phyloP scores from a whole-genome alignment of 2,888 invertebrate genomes.

The Nowickia ferox region DNA sequence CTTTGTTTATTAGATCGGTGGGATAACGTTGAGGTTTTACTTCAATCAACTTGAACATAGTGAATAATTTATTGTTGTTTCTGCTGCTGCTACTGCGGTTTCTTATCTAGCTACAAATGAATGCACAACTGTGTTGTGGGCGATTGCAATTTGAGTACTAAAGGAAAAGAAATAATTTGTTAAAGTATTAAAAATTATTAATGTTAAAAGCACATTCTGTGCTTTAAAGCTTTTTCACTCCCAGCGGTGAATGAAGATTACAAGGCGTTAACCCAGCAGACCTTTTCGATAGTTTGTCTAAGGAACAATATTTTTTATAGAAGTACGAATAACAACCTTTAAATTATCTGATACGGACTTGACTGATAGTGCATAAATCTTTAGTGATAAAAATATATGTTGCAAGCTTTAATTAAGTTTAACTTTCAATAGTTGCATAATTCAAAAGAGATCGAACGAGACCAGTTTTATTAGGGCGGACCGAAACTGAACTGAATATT shows the following conservation, averaged over 20 bases:
- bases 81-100: not conserved
- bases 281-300: not conserved
- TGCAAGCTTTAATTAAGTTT: too few species aligned
- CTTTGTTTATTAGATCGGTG: slow-evolving; percentile 72
- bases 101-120: not conserved
- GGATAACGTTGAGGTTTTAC: slow-evolving; percentile 72
- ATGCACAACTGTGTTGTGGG: not conserved
- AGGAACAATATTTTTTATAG: too few species aligned
- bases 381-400: too few species aligned
- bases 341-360: too few species aligned
- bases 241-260: not conserved
- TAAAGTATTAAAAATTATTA: not conserved
- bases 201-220: not conserved
- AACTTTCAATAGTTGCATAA: too few species aligned
- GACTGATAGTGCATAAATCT: too few species aligned
- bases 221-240: not conserved
- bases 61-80: not conserved
- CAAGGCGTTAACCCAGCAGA: not conserved
- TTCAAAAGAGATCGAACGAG: too few species aligned
- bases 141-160: slow-evolving; percentile 16
- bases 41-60: slow-evolving; percentile 39
- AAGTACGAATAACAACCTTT: too few species aligned
- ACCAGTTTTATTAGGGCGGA: too few species aligned
- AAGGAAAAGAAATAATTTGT: not conserved
- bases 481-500: too few species aligned